Evolutionary conservation across 1,140 invertebrate genomes (phyloP), one percentile per base, ranked within the genome.

Genomic region (Chlorops oryzae): DNA sequence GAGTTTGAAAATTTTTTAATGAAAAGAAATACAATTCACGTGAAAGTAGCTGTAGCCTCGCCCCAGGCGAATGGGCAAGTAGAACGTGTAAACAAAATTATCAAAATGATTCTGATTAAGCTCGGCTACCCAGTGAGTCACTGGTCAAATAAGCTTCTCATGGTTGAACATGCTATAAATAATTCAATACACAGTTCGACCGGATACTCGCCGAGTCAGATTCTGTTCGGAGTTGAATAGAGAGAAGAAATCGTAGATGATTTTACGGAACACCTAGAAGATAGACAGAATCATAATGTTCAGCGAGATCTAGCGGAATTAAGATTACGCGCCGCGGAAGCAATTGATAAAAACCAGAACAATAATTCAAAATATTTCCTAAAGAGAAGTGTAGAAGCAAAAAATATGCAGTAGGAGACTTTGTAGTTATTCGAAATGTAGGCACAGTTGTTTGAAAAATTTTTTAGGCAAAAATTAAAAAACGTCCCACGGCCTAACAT

Each of bases 81-180:
- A 7, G 37, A 48, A 15, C 39, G 37, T 17, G 24, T 42, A 12
- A 41, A 49, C 21, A 41, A 27, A 25, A 20, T 17, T 15, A 21
- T 49, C 13, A 42, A 10, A 25, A n/a, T 9, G 13, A 49, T 49
- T 38, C 42, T 49, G 34, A n/a, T n/a, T n/a, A n/a, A n/a, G n/a
- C n/a, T n/a, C n/a, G n/a, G n/a, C 23, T 17, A 49, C 7, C 37
- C n/a, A n/a, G n/a, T n/a, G n/a, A n/a, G n/a, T n/a, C n/a, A n/a
- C n/a, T 48, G 46, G 46, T 35, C 40, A 2, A 37, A 40, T 17
- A 18, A 39, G 27, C 37, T 48, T n/a, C 35, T 23, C 17, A 21
- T 39, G 18, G 23, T 48, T 21, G 46, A 48, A 24, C 40, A 20
- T 25, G 46, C 46, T 39, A 39, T 48, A 21, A 48, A 48, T 37